These are phyloP conservation scores for Mylabris sibirica DNA, from an alignment of 2,888 invertebrate species.

Conservation along the genomic window DNA sequence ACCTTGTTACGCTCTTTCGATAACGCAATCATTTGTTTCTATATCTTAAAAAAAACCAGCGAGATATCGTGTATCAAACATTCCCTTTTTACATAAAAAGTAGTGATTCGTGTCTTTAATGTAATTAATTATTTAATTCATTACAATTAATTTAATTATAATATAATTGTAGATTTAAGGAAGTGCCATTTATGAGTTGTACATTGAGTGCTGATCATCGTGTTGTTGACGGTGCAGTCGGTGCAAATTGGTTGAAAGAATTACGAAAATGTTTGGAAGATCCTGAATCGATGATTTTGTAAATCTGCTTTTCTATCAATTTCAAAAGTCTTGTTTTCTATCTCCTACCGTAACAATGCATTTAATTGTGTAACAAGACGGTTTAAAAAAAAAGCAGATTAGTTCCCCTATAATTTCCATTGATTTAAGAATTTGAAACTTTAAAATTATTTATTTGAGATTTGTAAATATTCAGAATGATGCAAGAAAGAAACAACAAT, in stretches of 20 bases:
- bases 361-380: not conserved
- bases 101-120: too few relatives aligned
- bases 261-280: slow-evolving; percentile 91
- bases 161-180: slow-evolving; percentile 74
- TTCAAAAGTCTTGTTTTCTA: not conserved
- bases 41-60: too few relatives aligned
- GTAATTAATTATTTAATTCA: too few relatives aligned
- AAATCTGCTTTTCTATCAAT: slow-evolving; percentile 53
- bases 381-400: not conserved
- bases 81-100: too few relatives aligned
- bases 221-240: slow-evolving; percentile 97
- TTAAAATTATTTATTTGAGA: not conserved
- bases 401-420: not conserved
- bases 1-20: too few relatives aligned
- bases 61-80: too few relatives aligned
- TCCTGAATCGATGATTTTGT: slow-evolving; percentile 93
- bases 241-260: slow-evolving; percentile 92
- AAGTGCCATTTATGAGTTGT: slow-evolving; percentile 82
- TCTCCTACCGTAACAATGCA: not conserved
- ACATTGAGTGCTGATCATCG: slow-evolving; percentile 97
- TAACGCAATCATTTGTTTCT: too few relatives aligned
- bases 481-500: not conserved
- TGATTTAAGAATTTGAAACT: not conserved
- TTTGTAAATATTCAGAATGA: not conserved
- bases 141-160: not conserved